Percentiles rank a stretch among this genome's conserved stretches.
Evolutionary conservation across 2,888 invertebrate species (phyloP).

Genomic region (Zelleria hepariella): DNA sequence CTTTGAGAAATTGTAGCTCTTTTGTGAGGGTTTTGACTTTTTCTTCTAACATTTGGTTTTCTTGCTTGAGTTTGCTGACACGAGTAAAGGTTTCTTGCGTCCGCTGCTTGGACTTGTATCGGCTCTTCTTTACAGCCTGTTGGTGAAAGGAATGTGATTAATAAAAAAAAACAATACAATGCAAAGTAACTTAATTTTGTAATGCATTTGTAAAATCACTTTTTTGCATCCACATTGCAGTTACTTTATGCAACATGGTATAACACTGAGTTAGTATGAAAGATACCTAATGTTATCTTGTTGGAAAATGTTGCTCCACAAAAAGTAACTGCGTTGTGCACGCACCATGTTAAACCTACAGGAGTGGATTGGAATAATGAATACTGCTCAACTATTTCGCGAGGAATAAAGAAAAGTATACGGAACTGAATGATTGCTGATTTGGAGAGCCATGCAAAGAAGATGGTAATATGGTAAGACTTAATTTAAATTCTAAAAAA

Average conservation of each 20-base stretch:
- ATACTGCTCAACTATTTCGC: too few species aligned
- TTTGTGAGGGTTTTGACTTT: slow-evolving; percentile 86
- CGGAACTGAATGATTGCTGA: neutral
- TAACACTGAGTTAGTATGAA: too few species aligned
- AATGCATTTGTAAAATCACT: neutral
- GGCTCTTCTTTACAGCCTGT: slow-evolving; percentile 86
- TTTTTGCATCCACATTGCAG: too few species aligned
- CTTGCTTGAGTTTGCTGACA: slow-evolving; percentile 81
- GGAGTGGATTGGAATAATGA: too few species aligned
- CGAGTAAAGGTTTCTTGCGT: slow-evolving; percentile 83
- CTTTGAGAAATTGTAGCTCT: slow-evolving; percentile 84
- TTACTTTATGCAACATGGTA: too few species aligned
- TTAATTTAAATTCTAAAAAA: too few species aligned
- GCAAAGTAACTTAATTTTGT: neutral
- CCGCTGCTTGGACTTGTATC: slow-evolving; percentile 82
- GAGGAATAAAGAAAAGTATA: too few species aligned
- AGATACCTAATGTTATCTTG: too few species aligned
- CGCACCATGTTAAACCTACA: too few species aligned
- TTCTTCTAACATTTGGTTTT: slow-evolving; percentile 84
- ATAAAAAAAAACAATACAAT: neutral
- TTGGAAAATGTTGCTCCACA: too few species aligned
- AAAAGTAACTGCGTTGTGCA: too few species aligned
- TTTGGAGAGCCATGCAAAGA: neutral
- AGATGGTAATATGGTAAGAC: too few species aligned
- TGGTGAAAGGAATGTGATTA: slow-evolving; percentile 13